Evolutionary conservation across 1,140 invertebrate genomes (phyloP).

Genomic region (Nomia melanderi): DNA sequence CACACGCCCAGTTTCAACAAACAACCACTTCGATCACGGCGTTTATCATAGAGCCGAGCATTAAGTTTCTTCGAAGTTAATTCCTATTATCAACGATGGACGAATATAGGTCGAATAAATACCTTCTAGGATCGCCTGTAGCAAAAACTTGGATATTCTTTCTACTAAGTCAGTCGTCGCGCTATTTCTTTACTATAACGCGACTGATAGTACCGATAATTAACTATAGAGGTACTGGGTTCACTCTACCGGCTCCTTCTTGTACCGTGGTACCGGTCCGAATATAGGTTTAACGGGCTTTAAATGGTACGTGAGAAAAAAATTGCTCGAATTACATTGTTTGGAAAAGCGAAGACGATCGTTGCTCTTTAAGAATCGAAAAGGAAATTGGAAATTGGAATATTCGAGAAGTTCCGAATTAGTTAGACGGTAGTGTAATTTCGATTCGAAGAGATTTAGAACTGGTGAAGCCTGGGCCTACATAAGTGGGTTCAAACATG

Average conservation of each 20-base stretch:
- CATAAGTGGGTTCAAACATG: too few species aligned
- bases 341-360: too few species aligned
- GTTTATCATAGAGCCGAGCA: neutral
- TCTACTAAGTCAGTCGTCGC: slow-evolving; percentile 24
- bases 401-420: too few species aligned
- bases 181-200: slow-evolving; percentile 46
- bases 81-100: neutral
- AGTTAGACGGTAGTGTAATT: too few species aligned
- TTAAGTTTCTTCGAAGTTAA: neutral
- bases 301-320: too few species aligned
- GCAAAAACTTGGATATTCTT: slow-evolving; percentile 1
- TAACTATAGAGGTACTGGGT: slow-evolving; percentile 3
- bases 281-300: too few species aligned
- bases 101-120: slow-evolving; percentile 30
- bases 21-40: neutral
- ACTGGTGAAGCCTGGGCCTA: too few species aligned
- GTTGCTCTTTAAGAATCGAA: too few species aligned
- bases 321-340: too few species aligned
- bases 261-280: neutral
- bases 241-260: neutral
- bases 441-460: too few species aligned
- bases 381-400: too few species aligned
- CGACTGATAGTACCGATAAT: slow-evolving; percentile 38
- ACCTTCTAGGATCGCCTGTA: slow-evolving; percentile 27
- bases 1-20: slow-evolving; percentile 50